Evolutionary conservation across 2,113 vertebrate genomes (phyloP), one percentile per base, ranked within the genome.

Genomic region (Struthidea cinerea): DNA sequence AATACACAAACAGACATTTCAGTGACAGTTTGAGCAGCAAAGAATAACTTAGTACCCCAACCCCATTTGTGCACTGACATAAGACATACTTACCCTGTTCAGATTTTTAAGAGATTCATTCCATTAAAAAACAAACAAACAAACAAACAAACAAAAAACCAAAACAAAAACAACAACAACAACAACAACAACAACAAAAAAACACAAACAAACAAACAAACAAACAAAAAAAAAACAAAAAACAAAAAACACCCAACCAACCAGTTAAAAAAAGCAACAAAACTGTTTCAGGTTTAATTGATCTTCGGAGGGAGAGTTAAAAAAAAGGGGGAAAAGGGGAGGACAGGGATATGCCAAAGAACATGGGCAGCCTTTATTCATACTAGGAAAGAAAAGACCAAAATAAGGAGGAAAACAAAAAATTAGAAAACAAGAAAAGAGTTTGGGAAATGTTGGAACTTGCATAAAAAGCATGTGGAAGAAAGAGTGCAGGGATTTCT

Each of bases 271-370:
- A 20, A 41, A 49, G 3, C 2, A 63, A 20, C 2, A 26, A 32
- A 64, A 18, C 10, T 49, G 5, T 50, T 89, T 78, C 12, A 50
- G 5, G 16, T 74, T 69, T 41, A 60, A 60, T 42, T 78, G 9
- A 2, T 50, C 5, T 49, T 13, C 30, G 56, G 14, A 30, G 10
- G 14, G 7, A 26, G 4, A 10, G 11, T 61, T 28, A 4, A n/a
- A 47, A 61, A 52, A 26, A 14, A 0, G 0, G 2, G 6, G 6
- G 3, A 1, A 5, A 20, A 15, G 7, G 10, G 13, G 22, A 23
- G 4, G 12, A 23, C 3, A 65, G 24, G 14, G 6, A n/a, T 41
- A 46, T 7, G 7, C 30, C 10, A 80, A 76, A 42, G 22, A 47
- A 57, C 4, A 8, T 73, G 10, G 4, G 2, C 7, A 46, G 3